Conservation (phyloP, 2,113 vertebrate genomes). For the Rhadina sibilatrix region DNA sequence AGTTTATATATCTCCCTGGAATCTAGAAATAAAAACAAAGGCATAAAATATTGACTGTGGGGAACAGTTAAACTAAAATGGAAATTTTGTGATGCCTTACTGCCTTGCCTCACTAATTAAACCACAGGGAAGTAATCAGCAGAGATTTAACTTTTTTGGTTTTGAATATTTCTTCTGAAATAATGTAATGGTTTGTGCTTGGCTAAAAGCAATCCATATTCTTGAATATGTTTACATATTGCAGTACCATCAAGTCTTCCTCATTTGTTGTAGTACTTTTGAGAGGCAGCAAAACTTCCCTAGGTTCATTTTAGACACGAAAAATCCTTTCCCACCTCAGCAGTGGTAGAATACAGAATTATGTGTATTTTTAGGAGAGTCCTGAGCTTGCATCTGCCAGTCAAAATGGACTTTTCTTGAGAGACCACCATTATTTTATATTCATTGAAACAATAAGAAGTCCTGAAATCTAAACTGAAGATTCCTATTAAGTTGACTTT, state of each 20-base stretch:
- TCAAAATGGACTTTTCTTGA: not conserved
- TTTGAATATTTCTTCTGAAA: conserved; percentile 10
- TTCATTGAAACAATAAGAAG: not conserved
- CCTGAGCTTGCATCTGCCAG: not conserved
- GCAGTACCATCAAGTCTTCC: not conserved
- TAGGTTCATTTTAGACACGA: not conserved
- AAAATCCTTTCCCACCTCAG: not conserved
- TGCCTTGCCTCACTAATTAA: conserved; percentile 40
- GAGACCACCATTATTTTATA: not conserved
- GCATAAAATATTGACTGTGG: not conserved
- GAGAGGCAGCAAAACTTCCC: not conserved
- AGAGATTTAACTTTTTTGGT: not conserved
- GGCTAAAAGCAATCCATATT: not conserved
- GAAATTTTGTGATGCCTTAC: conserved; percentile 33
- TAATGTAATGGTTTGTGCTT: not conserved
- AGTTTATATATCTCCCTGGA: not conserved
- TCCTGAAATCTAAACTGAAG: not conserved
- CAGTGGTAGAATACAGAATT: not conserved
- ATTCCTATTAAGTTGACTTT: not conserved
- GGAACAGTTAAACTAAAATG: conserved; percentile 43
- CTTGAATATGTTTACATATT: not conserved
- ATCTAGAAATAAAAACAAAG: conserved; percentile 5
- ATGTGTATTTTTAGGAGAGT: not conserved
- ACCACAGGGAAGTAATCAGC: conserved; percentile 10
- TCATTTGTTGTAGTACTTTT: not conserved